Base-by-base conservation (phyloP, 2,888 invertebrate genomes). In the Clepsis dumicolana region DNA sequence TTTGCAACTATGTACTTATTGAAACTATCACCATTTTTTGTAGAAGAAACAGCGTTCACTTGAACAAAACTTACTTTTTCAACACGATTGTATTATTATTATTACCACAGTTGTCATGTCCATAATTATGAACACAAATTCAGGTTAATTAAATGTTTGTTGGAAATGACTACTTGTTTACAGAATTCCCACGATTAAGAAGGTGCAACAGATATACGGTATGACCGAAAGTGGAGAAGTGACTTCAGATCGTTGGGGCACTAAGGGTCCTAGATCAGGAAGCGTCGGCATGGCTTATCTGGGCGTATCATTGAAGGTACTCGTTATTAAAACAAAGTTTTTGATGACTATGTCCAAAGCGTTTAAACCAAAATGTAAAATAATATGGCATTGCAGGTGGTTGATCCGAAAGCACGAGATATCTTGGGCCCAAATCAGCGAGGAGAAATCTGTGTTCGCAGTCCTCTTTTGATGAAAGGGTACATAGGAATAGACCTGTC, bases 391-490 rank as follows among this genome's bases (percentile, higher is more conserved):
- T 48, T 48, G 7, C 14, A 64, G 64, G 25, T 64, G 3, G 64
- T 64, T 54, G 44, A 64, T 27, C 52, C 53, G 16, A 35, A 64
- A 41, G 56, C 52, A 14, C 14, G 56, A 64, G 25, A 32, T 0
- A 38, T 64, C 16, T 25, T 64, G 12, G 64, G 64, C 4, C 38
- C 64, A 10, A 56, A 64, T 48, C 54, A 64, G n/a, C 41, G 24
- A 10, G 64, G 64, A 27, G 64, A 64, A 44, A 24, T 64, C 5
- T 56, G 64, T 25, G 10, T 64, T 4, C 27, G 32, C 18, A 44
- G 64, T 25, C 64, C 56, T 18, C 7, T 41, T 18, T n/a, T 64
- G 12, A 24, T 56, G 35, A 64, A 64, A 29, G 16, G 27, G 2
- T 64, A 64, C 38, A 54, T 54, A 3, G 64, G 64, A 8, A 35